Base-by-base conservation (phyloP, 1,140 invertebrate species). In the Panulirus ornatus region DNA sequence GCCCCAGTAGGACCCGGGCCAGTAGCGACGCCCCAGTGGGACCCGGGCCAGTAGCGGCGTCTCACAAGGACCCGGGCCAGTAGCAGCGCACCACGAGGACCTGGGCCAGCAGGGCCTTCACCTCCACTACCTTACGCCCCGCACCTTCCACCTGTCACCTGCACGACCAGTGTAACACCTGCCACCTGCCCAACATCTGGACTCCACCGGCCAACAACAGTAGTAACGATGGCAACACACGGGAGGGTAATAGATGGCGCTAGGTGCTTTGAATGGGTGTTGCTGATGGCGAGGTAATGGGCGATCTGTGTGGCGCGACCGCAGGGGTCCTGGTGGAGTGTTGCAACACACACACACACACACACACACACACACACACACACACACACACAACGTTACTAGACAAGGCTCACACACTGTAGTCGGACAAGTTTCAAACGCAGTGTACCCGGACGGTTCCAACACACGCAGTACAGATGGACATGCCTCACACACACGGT, bases 331-430 rank as follows among this genome's bases (percentile, higher is more conserved):
- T 19, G 9, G 66, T 30, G n/a, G 9, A n/a, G n/a, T n/a, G 36
- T n/a, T 22, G 66, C 66, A 70, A 22, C 27, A 27, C 22, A 58
- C 11, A 58, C 51, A 58, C 51, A 58, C 51, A 58, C 51, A 58
- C 51, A 58, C 51, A 58, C 51, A 58, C 51, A 58, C 51, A 22
- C 51, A 58, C 66, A 70, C n/a, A 70, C 66, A 70, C n/a, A 70
- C 66, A 70, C 22, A 70, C 66, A 19, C 66, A 70, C n/a, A 70
- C 11, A 58, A 11, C n/a, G n/a, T n/a, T n/a, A n/a, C n/a, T n/a
- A n/a, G n/a, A n/a, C n/a, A n/a, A n/a, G n/a, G n/a, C n/a, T n/a
- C n/a, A n/a, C n/a, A n/a, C n/a, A n/a, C n/a, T n/a, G n/a, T n/a
- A n/a, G n/a, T n/a, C n/a, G n/a, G n/a, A n/a, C n/a, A n/a, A n/a